These are phyloP conservation scores for Elachura formosa DNA, from an alignment of 2,113 vertebrate genomes.

Conservation along the genomic window DNA sequence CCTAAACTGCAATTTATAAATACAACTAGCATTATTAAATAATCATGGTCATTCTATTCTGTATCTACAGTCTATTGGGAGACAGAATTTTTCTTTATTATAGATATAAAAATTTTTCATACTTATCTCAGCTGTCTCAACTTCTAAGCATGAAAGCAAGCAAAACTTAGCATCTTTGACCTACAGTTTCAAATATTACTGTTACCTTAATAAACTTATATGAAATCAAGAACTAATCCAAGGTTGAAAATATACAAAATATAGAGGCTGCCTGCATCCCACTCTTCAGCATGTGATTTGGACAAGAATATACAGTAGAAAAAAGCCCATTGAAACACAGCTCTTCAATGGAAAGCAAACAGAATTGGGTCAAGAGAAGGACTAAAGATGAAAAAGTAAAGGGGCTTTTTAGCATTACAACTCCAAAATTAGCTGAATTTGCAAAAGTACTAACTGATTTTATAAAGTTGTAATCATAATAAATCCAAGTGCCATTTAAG, in stretches of 20 bases:
- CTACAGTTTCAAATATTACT: background rate
- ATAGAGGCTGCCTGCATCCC: background rate
- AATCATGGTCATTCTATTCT: background rate
- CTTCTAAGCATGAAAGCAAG: background rate
- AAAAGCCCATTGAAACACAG: background rate
- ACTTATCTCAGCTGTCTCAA: background rate
- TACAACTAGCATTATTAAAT: background rate
- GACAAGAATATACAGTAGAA: background rate
- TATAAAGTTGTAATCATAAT: background rate
- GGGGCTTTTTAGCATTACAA: rapidly evolving
- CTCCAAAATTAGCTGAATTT: background rate
- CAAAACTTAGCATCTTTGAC: background rate
- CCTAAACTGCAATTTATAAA: background rate
- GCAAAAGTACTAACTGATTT: background rate
- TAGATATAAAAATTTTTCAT: background rate
- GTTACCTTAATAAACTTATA: background rate
- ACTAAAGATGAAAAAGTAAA: background rate
- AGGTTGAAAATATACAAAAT: background rate
- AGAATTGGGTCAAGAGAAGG: background rate
- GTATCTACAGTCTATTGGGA: background rate
- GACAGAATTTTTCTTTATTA: background rate
- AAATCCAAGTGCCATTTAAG: background rate
- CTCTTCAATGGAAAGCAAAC: background rate
- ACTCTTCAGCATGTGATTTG: background rate
- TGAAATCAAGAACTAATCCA: background rate